Conservation (phyloP, 2,888 invertebrate genomes). For the Anthophora plumipes region DNA sequence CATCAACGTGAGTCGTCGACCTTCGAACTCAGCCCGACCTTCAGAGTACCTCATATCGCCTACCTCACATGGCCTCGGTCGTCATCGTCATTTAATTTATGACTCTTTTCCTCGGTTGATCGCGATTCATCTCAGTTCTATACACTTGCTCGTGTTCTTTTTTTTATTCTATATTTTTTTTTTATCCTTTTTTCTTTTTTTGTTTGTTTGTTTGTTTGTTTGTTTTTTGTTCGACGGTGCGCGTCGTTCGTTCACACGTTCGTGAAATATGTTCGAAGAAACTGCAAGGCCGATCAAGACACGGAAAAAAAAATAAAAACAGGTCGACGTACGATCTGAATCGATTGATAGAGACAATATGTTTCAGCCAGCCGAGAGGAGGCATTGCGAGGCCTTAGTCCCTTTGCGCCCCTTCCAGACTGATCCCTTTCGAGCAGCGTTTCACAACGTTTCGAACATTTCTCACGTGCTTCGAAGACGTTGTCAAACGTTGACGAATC, state of each 20-base stretch:
- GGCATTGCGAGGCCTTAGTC: slow-evolving; percentile 83
- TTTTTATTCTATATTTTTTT: slow-evolving; percentile 6
- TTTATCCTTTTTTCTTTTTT: neutral
- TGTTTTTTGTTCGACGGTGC: neutral
- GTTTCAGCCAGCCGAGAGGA: slow-evolving; percentile 82
- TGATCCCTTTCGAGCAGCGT: slow-evolving; percentile 75
- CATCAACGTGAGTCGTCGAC: slow-evolving; percentile 92
- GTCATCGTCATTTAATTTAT: slow-evolving; percentile 67
- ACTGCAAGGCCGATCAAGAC: slow-evolving; percentile 41
- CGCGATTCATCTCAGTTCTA: slow-evolving; percentile 18
- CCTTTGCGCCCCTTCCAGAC: slow-evolving; percentile 65
- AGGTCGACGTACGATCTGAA: slow-evolving; percentile 51
- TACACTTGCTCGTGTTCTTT: slow-evolving; percentile 4
- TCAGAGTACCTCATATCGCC: slow-evolving; percentile 77
- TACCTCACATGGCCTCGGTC: slow-evolving; percentile 82
- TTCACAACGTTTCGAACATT: slow-evolving; percentile 44
- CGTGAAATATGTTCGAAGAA: slow-evolving; percentile 11
- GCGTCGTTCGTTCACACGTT: neutral
- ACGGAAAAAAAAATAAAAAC: no score
- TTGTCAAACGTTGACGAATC: slow-evolving; percentile 76
- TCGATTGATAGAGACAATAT: slow-evolving; percentile 76
- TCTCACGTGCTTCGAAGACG: neutral
- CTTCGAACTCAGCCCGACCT: slow-evolving; percentile 80
- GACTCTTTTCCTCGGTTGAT: slow-evolving; percentile 26
- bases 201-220: no score